A percentile compares a stretch with the other conserved stretches of the same genome.
These are phyloP conservation scores for Ariolimax columbianus DNA, from an alignment of 2,888 invertebrate species.

Conservation along the genomic window DNA sequence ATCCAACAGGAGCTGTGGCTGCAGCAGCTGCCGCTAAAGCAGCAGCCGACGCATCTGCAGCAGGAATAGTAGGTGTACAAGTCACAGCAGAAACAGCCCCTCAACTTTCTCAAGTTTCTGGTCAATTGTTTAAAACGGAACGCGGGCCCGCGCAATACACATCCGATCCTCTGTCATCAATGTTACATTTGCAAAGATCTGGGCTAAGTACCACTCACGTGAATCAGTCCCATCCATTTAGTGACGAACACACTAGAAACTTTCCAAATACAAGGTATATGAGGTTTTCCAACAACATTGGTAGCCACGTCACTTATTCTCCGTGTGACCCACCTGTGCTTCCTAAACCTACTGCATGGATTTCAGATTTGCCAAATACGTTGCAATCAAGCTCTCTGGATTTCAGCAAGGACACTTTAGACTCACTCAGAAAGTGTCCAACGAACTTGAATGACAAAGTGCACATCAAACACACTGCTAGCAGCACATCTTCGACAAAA, in stretches of 20 bases:
- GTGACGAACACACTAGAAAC: background rate
- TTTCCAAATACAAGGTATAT: background rate
- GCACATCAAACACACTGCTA: no score
- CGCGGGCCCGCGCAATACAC: background rate
- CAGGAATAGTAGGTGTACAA: background rate
- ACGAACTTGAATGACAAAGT: no score
- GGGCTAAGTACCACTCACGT: background rate
- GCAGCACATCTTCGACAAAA: no score
- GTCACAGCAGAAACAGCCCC: background rate
- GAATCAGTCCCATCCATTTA: background rate
- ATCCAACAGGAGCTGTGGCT: constrained; percentile 21
- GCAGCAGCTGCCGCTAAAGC: constrained; percentile 39
- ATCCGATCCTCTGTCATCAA: background rate
- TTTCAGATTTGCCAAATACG: no score
- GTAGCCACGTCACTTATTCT: background rate
- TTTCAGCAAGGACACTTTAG: no score
- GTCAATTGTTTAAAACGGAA: background rate
- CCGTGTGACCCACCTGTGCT: background rate
- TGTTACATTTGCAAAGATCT: background rate
- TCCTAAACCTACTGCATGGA: background rate
- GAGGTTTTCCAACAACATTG: background rate
- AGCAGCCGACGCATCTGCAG: constrained; percentile 21
- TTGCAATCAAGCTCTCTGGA: no score
- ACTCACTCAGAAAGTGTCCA: no score
- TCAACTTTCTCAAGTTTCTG: background rate